These are phyloP conservation scores for Drosophila watanabei DNA, from an alignment of 1,140 invertebrate species.

Conservation along the genomic window DNA sequence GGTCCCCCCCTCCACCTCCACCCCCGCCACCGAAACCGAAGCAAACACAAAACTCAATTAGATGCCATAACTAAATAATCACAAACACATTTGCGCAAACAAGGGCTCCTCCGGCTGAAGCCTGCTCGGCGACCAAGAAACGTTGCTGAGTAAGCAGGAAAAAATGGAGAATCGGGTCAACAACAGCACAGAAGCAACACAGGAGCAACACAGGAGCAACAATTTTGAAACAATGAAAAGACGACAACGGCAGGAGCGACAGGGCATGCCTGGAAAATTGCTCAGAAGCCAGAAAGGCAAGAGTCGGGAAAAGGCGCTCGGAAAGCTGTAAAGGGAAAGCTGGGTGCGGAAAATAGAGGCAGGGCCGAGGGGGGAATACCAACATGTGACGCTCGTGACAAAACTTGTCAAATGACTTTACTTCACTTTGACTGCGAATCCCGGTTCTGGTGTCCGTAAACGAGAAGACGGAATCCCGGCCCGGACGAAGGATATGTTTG, in stretches of 20 bases:
- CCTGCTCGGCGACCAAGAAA: conserved; percentile 42
- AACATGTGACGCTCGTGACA: conserved; percentile 83
- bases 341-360: background rate
- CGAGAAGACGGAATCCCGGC: conserved; percentile 34
- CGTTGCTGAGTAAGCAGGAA: conserved; percentile 21
- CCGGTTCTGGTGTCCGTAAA: conserved; percentile 51
- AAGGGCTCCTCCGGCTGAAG: conserved; percentile 43
- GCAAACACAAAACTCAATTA: conserved; percentile 80
- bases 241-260: conserved; percentile 56
- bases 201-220: conserved; percentile 34
- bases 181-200: conserved; percentile 45
- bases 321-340: conserved; percentile 1
- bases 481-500: conserved; percentile 29
- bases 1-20: background rate
- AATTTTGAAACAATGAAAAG: conserved; percentile 62
- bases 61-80: conserved; percentile 84
- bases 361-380: conserved; percentile 49
- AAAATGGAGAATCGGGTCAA: conserved; percentile 57
- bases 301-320: background rate
- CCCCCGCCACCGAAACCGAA: conserved; percentile 2
- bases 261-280: conserved; percentile 72
- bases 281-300: conserved; percentile 52
- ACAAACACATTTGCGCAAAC: conserved; percentile 81
- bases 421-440: conserved; percentile 70
- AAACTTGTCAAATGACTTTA: conserved; percentile 83